Evolutionary conservation across 2,113 vertebrate species (phyloP).

Genomic region (Grallaria varia): DNA sequence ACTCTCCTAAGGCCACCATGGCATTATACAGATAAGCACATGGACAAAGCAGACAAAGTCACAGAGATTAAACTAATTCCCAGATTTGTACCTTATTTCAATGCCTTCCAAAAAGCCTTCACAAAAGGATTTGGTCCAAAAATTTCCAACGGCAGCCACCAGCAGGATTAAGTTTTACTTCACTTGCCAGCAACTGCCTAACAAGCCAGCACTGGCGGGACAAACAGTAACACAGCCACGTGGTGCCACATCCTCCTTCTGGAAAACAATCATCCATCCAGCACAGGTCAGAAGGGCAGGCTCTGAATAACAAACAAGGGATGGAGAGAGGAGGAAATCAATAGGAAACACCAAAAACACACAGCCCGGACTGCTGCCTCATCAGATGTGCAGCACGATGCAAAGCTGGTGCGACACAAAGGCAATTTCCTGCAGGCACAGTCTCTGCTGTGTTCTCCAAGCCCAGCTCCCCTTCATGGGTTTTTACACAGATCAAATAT

Average conservation of each 20-base stretch:
- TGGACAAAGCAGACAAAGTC: neutral
- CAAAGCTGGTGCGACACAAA: neutral
- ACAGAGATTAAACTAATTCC: constrained; percentile 21
- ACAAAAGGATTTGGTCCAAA: constrained; percentile 31
- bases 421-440: neutral
- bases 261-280: constrained; percentile 37
- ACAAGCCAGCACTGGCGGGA: neutral
- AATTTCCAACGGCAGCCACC: neutral
- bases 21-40: constrained; percentile 13
- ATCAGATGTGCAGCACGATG: neutral
- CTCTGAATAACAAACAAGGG: constrained; percentile 59
- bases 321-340: constrained; percentile 42
- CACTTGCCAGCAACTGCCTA: constrained; percentile 33
- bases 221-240: constrained; percentile 3
- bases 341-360: constrained; percentile 43
- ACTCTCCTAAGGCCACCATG: neutral
- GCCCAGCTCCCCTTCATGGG: neutral
- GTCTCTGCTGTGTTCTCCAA: neutral
- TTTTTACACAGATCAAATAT: neutral
- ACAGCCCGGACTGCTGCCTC: constrained; percentile 2
- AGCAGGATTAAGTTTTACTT: constrained; percentile 6
- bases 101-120: neutral
- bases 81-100: constrained; percentile 16
- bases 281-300: constrained; percentile 48
- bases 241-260: constrained; percentile 25